A percentile compares a stretch with the other conserved stretches of the same genome.
Evolutionary conservation across 2,888 invertebrate species (phyloP).

Genomic region (Platycheirus rosarum): DNA sequence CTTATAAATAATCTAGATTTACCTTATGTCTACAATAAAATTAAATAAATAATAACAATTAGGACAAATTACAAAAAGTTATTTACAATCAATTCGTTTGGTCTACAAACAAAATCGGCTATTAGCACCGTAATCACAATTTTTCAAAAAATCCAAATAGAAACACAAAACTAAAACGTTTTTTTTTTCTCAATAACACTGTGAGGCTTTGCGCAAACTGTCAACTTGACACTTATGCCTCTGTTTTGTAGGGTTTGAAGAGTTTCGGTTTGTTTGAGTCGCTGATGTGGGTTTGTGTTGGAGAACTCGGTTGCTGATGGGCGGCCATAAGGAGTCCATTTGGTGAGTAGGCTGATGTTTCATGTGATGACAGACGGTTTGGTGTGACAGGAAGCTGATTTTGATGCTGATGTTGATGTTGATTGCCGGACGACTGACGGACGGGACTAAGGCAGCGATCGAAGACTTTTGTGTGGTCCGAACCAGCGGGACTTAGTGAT

Average conservation of each 20-base stretch:
- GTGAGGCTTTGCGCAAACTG: conserved; percentile 2
- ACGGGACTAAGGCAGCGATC: conserved; percentile 80
- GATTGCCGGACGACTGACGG: conserved; percentile 68
- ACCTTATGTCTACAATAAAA: conserved; percentile 19
- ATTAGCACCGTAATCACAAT: conserved; percentile 67
- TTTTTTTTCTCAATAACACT: conserved; percentile 16
- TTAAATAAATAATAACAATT: conserved; percentile 64
- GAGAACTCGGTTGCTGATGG: conserved; percentile 74
- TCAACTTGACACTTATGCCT: conserved; percentile 76
- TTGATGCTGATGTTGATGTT: conserved; percentile 45
- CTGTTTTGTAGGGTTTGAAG: conserved; percentile 89
- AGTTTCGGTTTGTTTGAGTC: conserved; percentile 85
- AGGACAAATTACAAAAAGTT: conserved; percentile 38
- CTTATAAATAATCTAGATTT: conserved; percentile 23
- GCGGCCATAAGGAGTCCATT: conserved; percentile 78
- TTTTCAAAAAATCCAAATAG: conserved; percentile 30
- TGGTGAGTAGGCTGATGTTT: conserved; percentile 64
- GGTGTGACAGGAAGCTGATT: conserved; percentile 77
- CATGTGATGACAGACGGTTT: conserved; percentile 57
- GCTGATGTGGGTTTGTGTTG: conserved; percentile 75
- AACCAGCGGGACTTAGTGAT: conserved; percentile 82
- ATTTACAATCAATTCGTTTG: conserved; percentile 56
- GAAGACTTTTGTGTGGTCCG: conserved; percentile 82
- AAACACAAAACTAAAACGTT: conserved; percentile 46
- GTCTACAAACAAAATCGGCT: conserved; percentile 12